These are phyloP conservation scores for Pluvialis apricaria DNA, from an alignment of 2,113 vertebrate species.

Conservation along the genomic window DNA sequence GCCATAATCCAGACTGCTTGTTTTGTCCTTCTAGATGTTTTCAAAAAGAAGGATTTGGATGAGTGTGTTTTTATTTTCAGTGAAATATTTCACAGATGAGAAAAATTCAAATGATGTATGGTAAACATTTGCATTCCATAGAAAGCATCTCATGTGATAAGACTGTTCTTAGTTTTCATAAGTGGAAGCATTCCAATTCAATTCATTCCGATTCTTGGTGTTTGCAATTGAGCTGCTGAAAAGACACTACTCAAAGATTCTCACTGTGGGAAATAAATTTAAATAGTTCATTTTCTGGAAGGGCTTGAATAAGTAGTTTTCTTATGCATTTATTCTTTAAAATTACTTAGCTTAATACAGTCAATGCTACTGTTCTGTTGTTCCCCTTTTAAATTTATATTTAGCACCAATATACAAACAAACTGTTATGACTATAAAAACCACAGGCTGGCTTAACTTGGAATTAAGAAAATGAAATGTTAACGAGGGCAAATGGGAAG, in stretches of 20 bases:
- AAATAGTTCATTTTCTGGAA: conserved; percentile 27
- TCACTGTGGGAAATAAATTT: conserved; percentile 29
- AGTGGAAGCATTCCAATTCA: conserved; percentile 17
- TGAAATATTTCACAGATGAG: neutral
- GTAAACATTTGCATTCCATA: neutral
- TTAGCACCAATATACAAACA: neutral
- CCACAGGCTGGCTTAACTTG: neutral
- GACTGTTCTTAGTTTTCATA: neutral
- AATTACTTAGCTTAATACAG: conserved; percentile 21
- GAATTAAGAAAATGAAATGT: neutral
- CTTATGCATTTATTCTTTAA: conserved; percentile 39
- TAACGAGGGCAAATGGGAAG: neutral
- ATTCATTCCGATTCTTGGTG: neutral
- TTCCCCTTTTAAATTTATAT: conserved; percentile 17
- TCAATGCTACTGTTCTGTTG: neutral
- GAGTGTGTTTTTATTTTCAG: neutral
- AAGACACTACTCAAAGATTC: conserved; percentile 15
- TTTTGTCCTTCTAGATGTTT: neutral
- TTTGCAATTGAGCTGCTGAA: conserved; percentile 22
- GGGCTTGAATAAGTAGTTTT: conserved; percentile 16
- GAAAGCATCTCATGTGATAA: neutral
- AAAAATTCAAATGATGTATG: conserved; percentile 5
- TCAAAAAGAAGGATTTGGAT: neutral
- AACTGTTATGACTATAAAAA: neutral
- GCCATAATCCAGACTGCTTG: neutral